phyloP scores from a whole-genome alignment of 2,888 invertebrate genomes.

The Microdon myrmicae region DNA sequence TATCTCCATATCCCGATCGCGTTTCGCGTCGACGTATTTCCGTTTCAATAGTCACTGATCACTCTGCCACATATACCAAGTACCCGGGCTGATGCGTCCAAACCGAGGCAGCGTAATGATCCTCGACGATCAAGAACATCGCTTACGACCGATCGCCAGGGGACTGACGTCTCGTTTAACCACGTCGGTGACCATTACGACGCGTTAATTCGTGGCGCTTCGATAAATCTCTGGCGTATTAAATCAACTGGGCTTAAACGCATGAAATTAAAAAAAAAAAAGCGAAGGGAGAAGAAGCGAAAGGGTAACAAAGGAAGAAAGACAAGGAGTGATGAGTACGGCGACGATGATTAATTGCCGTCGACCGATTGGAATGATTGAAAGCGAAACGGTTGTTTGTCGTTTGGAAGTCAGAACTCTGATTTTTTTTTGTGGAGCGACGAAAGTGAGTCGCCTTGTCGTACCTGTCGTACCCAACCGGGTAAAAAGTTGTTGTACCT shows the following conservation, averaged over 20 bases:
- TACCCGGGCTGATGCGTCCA: background rate
- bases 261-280: constrained; percentile 7
- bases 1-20: constrained; percentile 19
- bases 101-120: background rate
- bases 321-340: too few species aligned
- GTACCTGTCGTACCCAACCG: too few species aligned
- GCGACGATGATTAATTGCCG: constrained; percentile 43
- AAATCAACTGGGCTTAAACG: constrained; percentile 29
- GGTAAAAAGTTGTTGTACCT: too few species aligned
- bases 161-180: constrained; percentile 40
- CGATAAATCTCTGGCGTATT: constrained; percentile 39
- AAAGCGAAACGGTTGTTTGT: constrained; percentile 28
- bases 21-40: constrained; percentile 18
- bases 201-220: constrained; percentile 10
- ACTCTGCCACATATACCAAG: background rate
- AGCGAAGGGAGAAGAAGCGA: too few species aligned
- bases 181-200: constrained; percentile 28
- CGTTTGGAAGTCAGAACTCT: background rate
- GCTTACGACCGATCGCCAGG: constrained; percentile 5
- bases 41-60: constrained; percentile 28
- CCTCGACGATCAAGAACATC: background rate
- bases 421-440: background rate
- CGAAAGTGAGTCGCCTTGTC: background rate
- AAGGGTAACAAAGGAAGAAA: too few species aligned
- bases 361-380: constrained; percentile 34